Percentiles rank a stretch among this genome's conserved stretches.
Evolutionary conservation across 2,888 invertebrate genomes (phyloP).

Genomic region (Desoria tigrina): DNA sequence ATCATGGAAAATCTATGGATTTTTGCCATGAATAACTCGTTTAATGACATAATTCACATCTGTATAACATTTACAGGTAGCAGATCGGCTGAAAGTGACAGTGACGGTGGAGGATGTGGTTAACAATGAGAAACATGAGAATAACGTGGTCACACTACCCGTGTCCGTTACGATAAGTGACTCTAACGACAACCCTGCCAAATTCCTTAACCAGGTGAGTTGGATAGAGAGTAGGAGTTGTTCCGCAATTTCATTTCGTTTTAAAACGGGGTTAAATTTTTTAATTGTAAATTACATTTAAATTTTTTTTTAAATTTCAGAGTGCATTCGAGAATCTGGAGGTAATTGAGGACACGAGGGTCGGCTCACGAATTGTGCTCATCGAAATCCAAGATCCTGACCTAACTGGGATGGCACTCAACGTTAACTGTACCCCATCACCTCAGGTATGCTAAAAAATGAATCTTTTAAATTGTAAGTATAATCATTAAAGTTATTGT

Average conservation of each 20-base stretch:
- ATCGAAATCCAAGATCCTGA: conserved; percentile 78
- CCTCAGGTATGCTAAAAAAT: conserved; percentile 57
- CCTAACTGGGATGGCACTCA: conserved; percentile 75
- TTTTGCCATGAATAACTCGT: too few species aligned
- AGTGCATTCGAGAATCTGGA: conserved; percentile 74
- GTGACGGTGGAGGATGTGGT: conserved; percentile 80
- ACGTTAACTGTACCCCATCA: conserved; percentile 65
- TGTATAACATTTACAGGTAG: conserved; percentile 65
- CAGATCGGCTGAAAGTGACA: conserved; percentile 74
- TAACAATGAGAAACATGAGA: conserved; percentile 60
- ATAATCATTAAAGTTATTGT: background rate
- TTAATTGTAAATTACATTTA: too few species aligned
- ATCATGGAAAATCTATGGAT: too few species aligned
- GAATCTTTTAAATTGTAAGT: too few species aligned
- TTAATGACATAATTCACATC: too few species aligned
- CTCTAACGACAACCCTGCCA: conserved; percentile 81
- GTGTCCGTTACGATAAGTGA: conserved; percentile 82
- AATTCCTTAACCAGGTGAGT: conserved; percentile 70
- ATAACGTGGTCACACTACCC: conserved; percentile 73
- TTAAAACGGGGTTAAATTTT: too few species aligned
- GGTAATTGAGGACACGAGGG: conserved; percentile 73
- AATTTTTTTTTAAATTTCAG: conserved; percentile 58
- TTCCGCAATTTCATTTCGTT: background rate
- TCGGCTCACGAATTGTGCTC: conserved; percentile 72
- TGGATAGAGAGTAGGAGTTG: background rate